phyloP scores from a whole-genome alignment of 2,797 vertebrate genomes.

The Acipenser transmontanus region DNA sequence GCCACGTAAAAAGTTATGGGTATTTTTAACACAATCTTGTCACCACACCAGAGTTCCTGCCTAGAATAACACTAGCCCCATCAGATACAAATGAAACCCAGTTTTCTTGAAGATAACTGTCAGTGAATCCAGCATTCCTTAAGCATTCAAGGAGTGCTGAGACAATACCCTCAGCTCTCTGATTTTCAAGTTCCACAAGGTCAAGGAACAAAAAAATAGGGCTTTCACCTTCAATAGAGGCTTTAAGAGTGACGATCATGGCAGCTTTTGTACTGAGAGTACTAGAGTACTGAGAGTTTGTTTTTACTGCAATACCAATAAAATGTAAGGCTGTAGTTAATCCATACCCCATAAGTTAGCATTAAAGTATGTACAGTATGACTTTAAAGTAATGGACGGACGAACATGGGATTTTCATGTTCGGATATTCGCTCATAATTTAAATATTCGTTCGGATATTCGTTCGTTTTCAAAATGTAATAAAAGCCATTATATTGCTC shows the following conservation, averaged over 20 bases:
- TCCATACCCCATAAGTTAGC: not conserved
- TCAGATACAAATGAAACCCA: conserved; percentile 26
- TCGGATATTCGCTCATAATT: too few relatives aligned
- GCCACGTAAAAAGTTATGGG: conserved; percentile 16
- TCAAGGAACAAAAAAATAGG: conserved; percentile 27
- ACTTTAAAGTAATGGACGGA: too few relatives aligned
- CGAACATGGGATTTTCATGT: too few relatives aligned
- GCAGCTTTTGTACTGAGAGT: not conserved
- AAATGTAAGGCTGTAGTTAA: too few relatives aligned
- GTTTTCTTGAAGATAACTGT: conserved; percentile 20
- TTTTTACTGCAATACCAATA: too few relatives aligned
- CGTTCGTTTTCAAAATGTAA: too few relatives aligned
- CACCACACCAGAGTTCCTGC: conserved; percentile 18
- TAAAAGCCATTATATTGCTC: too few relatives aligned
- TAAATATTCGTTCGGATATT: too few relatives aligned
- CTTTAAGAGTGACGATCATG: conserved; percentile 6
- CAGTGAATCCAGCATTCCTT: conserved; percentile 18
- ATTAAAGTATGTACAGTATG: not conserved
- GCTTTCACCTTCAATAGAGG: not conserved
- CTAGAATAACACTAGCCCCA: conserved; percentile 25
- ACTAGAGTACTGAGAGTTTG: not conserved
- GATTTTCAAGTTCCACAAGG: conserved; percentile 22
- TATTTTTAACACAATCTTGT: conserved; percentile 15
- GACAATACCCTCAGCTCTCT: conserved; percentile 18
- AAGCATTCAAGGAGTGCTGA: conserved; percentile 17